Evolutionary conservation across 2,888 invertebrate genomes (phyloP).

Genomic region (Tipula lateralis): DNA sequence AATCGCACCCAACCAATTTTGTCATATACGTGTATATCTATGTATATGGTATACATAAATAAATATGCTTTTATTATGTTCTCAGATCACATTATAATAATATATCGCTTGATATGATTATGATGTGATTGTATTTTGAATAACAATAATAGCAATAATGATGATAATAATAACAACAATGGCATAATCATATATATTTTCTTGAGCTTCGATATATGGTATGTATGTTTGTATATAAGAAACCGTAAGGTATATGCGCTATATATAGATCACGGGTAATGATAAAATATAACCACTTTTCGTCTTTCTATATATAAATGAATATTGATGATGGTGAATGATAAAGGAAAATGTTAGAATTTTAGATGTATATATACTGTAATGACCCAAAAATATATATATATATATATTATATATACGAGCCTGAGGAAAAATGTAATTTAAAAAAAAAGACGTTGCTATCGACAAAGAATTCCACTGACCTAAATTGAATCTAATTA

Average conservation of each 20-base stretch:
- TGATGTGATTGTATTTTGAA: conserved; percentile 19
- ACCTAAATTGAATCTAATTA: not conserved
- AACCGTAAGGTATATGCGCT: not conserved
- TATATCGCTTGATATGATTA: conserved; percentile 6
- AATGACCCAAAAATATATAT: not conserved
- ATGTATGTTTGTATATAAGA: not conserved
- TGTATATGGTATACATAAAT: not conserved
- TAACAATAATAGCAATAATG: not conserved
- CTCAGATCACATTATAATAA: not conserved
- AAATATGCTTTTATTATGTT: conserved; percentile 19
- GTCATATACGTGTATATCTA: not conserved
- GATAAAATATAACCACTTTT: not conserved
- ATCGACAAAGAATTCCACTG: not conserved
- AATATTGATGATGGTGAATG: not conserved
- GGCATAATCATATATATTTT: not conserved
- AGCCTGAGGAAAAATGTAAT: not conserved
- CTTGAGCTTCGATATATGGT: not conserved
- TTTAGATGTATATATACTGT: no score
- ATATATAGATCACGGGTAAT: not conserved
- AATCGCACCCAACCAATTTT: not conserved
- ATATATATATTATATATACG: not conserved
- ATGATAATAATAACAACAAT: not conserved
- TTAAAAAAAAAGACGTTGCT: not conserved
- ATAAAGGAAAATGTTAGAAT: not conserved
- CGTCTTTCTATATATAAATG: not conserved